Conservation (phyloP, 2,113 vertebrate species). For the Chaenogobius annularis region DNA sequence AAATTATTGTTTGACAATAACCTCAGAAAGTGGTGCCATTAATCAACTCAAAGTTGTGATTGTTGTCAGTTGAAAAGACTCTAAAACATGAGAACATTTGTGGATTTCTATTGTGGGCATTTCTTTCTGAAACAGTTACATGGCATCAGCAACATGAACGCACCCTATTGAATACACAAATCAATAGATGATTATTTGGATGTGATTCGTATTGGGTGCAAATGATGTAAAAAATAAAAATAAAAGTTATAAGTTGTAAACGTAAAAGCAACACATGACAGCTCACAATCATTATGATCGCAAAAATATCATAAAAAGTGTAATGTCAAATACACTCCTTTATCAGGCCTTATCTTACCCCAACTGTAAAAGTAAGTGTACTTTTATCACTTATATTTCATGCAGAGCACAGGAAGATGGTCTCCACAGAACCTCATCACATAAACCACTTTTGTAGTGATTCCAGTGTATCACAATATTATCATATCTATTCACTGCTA, state of each 20-base stretch:
- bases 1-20: too few species aligned
- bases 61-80: too few species aligned
- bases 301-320: neutral
- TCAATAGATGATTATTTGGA: too few species aligned
- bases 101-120: too few species aligned
- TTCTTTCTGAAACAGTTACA: too few species aligned
- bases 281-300: neutral
- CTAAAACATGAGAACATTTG: too few species aligned
- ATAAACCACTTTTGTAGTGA: constrained; percentile 47
- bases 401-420: constrained; percentile 22
- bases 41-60: too few species aligned
- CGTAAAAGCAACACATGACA: neutral
- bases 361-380: neutral
- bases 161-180: too few species aligned
- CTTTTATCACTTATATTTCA: constrained; percentile 25
- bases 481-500: constrained; percentile 69
- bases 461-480: constrained; percentile 68
- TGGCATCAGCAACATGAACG: too few species aligned
- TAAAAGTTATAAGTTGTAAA: too few species aligned
- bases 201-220: too few species aligned
- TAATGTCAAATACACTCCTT: neutral
- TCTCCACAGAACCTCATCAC: constrained; percentile 32
- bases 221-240: neutral
- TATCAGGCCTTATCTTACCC: neutral
- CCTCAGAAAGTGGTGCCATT: too few species aligned